phyloP scores from a whole-genome alignment of 2,797 vertebrate genomes.

The Propithecus perrieri region DNA sequence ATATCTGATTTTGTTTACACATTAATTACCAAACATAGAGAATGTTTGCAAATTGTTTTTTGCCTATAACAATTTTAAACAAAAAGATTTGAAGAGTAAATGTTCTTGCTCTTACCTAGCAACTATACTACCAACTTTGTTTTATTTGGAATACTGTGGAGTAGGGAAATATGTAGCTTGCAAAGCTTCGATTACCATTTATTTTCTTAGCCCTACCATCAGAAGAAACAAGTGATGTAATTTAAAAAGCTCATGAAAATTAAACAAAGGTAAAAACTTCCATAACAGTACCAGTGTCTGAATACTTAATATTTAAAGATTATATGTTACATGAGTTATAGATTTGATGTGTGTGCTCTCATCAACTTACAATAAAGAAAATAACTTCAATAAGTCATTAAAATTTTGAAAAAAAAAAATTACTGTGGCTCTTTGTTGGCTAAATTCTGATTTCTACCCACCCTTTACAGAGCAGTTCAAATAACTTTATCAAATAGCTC shows the following conservation, averaged over 20 bases:
- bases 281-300: neutral
- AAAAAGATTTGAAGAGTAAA: neutral
- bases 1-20: neutral
- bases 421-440: neutral
- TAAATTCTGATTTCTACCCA: conserved; percentile 9
- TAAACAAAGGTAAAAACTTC: neutral
- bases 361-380: conserved; percentile 11
- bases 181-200: neutral
- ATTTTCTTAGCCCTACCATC: neutral
- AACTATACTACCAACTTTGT: neutral
- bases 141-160: conserved; percentile 17
- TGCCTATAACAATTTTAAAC: neutral
- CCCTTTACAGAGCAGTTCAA: neutral
- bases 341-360: neutral
- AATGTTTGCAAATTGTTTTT: neutral
- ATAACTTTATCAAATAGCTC: neutral
- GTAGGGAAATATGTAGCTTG: neutral
- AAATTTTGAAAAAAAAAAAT: neutral
- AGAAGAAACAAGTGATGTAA: neutral
- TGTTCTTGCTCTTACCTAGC: neutral
- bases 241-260: neutral
- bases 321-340: neutral
- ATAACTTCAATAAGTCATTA: neutral
- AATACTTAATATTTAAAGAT: neutral
- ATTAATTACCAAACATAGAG: neutral